A percentile compares a stretch with the other conserved stretches of the same genome.
phyloP scores from a whole-genome alignment of 1,140 invertebrate species.

The Trichonephila clavipes region DNA sequence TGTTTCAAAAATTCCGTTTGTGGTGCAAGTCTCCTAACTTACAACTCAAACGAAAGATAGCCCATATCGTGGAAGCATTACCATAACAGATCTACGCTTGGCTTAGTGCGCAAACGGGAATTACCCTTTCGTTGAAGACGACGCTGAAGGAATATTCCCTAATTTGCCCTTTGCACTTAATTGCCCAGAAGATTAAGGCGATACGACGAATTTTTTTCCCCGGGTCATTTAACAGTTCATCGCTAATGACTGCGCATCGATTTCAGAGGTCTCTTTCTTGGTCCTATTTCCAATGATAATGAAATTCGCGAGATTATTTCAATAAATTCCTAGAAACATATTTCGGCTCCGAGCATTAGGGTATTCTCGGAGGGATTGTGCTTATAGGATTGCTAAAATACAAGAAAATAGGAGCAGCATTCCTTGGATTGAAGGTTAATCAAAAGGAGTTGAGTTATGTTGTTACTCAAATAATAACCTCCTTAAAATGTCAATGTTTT shows the following conservation, averaged over 20 bases:
- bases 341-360: too few relatives aligned
- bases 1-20: too few relatives aligned
- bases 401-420: too few relatives aligned
- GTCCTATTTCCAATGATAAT: not conserved
- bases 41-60: not conserved
- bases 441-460: too few relatives aligned
- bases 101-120: not conserved
- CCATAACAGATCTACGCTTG: constrained; percentile 11
- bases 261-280: not conserved
- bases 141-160: not conserved
- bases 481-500: too few relatives aligned
- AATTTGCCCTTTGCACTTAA: constrained; percentile 26
- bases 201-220: not conserved
- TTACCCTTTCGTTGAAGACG: not conserved
- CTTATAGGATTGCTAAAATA: too few relatives aligned
- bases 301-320: not conserved
- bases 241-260: not conserved
- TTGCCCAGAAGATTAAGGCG: constrained; percentile 20
- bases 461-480: too few relatives aligned
- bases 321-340: too few relatives aligned
- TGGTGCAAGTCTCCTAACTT: too few relatives aligned
- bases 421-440: too few relatives aligned
- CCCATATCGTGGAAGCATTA: not conserved
- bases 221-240: constrained; percentile 14
- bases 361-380: too few relatives aligned